phyloP scores from a whole-genome alignment of 2,888 invertebrate genomes.

The Drosophila eohydei region DNA sequence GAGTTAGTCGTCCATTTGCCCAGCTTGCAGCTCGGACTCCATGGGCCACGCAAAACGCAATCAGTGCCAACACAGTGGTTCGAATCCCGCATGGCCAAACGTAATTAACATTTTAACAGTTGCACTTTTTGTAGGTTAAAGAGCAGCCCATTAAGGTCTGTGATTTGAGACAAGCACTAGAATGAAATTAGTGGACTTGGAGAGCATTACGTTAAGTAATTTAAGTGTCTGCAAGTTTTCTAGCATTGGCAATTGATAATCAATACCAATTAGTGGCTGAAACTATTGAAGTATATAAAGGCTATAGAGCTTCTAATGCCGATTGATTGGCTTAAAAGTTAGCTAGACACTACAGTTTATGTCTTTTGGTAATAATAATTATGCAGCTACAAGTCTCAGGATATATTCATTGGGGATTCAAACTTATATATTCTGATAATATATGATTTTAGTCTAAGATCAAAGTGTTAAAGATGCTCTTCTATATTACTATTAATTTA shows the following conservation, averaged over 20 bases:
- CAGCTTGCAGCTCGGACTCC: conserved; percentile 77
- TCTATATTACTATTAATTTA: background rate
- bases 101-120: conserved; percentile 1
- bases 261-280: background rate
- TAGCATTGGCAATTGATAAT: background rate
- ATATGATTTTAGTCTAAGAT: no score
- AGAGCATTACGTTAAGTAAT: background rate
- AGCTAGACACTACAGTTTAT: no score
- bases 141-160: conserved; percentile 1
- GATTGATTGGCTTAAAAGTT: no score
- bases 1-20: conserved; percentile 55
- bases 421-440: no score
- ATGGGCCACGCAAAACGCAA: conserved; percentile 63
- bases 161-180: background rate
- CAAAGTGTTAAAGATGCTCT: background rate
- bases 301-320: background rate
- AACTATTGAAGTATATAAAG: background rate
- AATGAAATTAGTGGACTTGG: background rate
- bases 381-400: no score
- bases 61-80: conserved; percentile 56
- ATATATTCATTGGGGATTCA: no score
- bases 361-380: no score
- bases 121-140: conserved; percentile 3
- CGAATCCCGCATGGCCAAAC: conserved; percentile 1
- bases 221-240: background rate